A percentile compares a stretch with the other conserved stretches of the same genome.
These are phyloP conservation scores for Scaptodrosophila latifasciaeformis DNA, from an alignment of 2,888 invertebrate species.

Conservation along the genomic window DNA sequence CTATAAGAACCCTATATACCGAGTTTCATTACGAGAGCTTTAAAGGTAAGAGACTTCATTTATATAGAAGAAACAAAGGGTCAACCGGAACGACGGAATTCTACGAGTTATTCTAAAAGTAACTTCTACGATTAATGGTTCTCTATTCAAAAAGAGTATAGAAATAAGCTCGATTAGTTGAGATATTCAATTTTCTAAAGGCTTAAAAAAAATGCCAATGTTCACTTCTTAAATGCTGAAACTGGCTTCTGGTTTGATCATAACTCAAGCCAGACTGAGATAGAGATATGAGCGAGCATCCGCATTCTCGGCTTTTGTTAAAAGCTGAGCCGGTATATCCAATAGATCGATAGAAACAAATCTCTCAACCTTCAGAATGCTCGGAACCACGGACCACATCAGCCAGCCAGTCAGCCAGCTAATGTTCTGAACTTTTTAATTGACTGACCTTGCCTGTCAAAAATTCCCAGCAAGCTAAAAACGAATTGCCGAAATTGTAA, in stretches of 20 bases:
- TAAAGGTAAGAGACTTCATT: no score
- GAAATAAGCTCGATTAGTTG: neutral
- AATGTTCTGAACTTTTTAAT: neutral
- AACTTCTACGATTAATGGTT: neutral
- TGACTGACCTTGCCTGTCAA: neutral
- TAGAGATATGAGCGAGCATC: slow-evolving; percentile 7
- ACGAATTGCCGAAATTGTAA: neutral
- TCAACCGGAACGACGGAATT: no score
- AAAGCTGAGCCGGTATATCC: slow-evolving; percentile 5
- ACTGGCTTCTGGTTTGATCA: neutral
- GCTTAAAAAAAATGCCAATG: neutral
- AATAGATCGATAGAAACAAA: slow-evolving; percentile 16
- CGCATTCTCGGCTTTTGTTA: slow-evolving; percentile 22
- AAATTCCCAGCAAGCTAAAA: slow-evolving; percentile 1
- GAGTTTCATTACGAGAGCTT: no score
- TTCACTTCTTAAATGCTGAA: neutral
- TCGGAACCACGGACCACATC: slow-evolving; percentile 14
- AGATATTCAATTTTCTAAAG: neutral
- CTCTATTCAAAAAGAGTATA: neutral
- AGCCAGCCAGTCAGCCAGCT: neutral
- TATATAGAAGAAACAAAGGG: no score
- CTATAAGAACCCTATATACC: no score
- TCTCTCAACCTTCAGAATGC: slow-evolving; percentile 1
- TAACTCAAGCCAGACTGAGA: neutral
- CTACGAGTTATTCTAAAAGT: no score